phyloP scores from a whole-genome alignment of 2,888 invertebrate genomes.

The Rotaria socialis region DNA sequence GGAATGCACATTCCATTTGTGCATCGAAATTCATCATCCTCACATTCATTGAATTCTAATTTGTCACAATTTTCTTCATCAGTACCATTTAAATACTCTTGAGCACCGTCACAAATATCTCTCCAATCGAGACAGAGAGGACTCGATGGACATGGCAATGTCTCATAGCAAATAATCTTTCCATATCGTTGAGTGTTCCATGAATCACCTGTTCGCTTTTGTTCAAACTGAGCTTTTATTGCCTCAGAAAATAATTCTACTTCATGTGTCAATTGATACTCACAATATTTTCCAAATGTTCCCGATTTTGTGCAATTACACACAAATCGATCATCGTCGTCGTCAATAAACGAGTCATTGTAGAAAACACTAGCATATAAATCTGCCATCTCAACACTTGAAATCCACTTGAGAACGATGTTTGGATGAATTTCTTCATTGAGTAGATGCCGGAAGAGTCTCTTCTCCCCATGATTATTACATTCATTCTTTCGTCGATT shows the following conservation, averaged over 20 bases:
- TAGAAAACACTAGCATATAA: background rate
- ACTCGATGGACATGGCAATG: background rate
- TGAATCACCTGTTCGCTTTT: background rate
- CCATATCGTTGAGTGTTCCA: background rate
- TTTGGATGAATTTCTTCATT: background rate
- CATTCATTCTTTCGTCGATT: background rate
- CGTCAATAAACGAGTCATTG: background rate
- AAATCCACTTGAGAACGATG: background rate
- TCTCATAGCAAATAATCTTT: background rate
- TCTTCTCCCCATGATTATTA: background rate
- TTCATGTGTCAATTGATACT: background rate
- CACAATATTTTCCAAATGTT: background rate
- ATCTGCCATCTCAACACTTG: background rate
- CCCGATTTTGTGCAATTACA: background rate
- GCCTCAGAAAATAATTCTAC: background rate
- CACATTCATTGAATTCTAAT: too few species aligned
- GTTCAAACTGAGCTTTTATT: background rate
- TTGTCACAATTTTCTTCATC: too few species aligned
- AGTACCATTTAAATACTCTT: too few species aligned
- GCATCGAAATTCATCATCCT: too few species aligned
- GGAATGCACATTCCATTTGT: background rate
- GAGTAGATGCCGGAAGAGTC: background rate
- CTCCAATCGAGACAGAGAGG: background rate
- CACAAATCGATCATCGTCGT: background rate
- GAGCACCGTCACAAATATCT: too few species aligned